Conservation (phyloP, 2,888 invertebrate genomes). For the Melanargia galathea region DNA sequence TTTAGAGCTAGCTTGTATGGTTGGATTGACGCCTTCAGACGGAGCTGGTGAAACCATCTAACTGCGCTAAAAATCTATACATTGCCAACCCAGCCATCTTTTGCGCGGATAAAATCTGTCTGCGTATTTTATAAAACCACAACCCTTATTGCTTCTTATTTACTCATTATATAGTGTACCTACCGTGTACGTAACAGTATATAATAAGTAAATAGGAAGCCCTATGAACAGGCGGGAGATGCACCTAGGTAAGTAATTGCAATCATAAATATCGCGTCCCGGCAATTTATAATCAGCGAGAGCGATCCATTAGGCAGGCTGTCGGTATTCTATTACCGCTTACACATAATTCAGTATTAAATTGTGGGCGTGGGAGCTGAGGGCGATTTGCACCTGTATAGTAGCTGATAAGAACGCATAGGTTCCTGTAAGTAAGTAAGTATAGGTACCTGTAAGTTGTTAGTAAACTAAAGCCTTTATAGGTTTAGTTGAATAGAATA, state of each 20-base stretch:
- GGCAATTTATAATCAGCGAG: constrained; percentile 62
- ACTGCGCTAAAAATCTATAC: no score
- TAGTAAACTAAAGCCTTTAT: no score
- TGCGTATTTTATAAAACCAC: no score
- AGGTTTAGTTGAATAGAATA: no score
- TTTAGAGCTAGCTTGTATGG: no score
- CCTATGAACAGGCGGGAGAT: constrained; percentile 38
- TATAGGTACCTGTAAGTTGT: neutral
- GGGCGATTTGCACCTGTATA: constrained; percentile 32
- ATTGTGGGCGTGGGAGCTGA: constrained; percentile 51
- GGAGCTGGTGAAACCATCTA: no score
- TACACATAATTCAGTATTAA: constrained; percentile 47
- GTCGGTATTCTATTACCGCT: constrained; percentile 62
- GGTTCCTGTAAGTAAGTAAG: neutral
- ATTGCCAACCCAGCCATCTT: no score
- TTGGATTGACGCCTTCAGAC: no score
- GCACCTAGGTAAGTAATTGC: constrained; percentile 56
- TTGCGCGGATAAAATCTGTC: no score
- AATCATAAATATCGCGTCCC: constrained; percentile 65
- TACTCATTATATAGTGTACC: no score
- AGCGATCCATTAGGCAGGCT: constrained; percentile 62
- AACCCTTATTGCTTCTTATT: no score
- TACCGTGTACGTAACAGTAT: no score
- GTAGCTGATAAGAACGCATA: constrained; percentile 7
- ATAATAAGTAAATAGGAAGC: constrained; percentile 22